Evolutionary conservation across 2,113 vertebrate species (phyloP), one percentile per base, ranked within the genome.

Genomic region (Camelus bactrianus): DNA sequence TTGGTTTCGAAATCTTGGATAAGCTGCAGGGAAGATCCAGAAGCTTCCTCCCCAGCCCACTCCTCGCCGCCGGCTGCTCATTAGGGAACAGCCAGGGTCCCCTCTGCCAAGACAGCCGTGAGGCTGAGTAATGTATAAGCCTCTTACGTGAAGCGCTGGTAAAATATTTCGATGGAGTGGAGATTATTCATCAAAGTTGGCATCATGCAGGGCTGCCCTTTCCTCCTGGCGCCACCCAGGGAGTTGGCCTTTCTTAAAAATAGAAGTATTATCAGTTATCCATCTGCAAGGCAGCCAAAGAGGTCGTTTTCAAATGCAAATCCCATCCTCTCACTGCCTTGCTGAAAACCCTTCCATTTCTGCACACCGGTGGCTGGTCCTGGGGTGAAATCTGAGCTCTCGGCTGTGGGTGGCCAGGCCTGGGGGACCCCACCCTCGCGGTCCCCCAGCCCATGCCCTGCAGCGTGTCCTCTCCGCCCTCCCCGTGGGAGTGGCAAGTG

Each of bases 101-200:
- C 85, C 60, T 96, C 90, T 28, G 1, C 81, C 8, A 67, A 92
- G 93, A 96, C 90, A 89, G 97, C 97, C 91, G 89, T 32, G 70
- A 28, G 50, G 83, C 92, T 97, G 92, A 98, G 98, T 98, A 97
- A 98, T 97, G 97, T 86, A 97, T 95, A 93, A 91, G 22, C 75
- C 93, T 89, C 96, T 94, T 93, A 84, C 73, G 38, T 2, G 75
- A 89, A 95, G 64, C 48, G 17, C 56, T 62, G 79, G 95, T 87
- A 30, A 95, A 88, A 93, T 94, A 91, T 94, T 95, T 97, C 97
- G 42, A 95, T 88, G 85, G 84, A 97, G 86, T 86, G 52, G 54
- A 97, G 93, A 77, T 58, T 91, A 94, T 96, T 95, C 97, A 96
- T 98, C 95, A 97, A 89, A 97, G 95, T 58, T 73, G 94, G 93